A percentile compares a stretch with the other conserved stretches of the same genome.
Evolutionary conservation across 2,888 invertebrate species (phyloP).

Genomic region (Nemotelus pantherinus): DNA sequence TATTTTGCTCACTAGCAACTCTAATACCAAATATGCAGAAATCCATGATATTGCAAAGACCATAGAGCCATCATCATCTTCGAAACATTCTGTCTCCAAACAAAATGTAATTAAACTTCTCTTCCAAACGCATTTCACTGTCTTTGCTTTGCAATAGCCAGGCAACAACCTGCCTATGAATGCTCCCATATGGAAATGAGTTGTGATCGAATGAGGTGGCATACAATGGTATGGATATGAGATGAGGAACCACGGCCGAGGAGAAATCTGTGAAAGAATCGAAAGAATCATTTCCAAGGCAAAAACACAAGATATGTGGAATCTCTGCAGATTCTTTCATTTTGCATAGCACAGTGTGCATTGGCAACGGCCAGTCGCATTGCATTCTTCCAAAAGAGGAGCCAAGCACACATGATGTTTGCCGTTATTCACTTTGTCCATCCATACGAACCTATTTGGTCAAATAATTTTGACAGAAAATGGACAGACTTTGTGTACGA

Average conservation of each 20-base stretch:
- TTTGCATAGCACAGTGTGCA: background rate
- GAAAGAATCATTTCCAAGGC: slow-evolving; percentile 21
- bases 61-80: slow-evolving; percentile 17
- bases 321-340: background rate
- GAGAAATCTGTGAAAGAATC: slow-evolving; percentile 5
- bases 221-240: background rate
- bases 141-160: background rate
- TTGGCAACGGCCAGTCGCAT: background rate
- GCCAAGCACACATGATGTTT: background rate
- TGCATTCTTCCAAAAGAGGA: slow-evolving; percentile 5
- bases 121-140: slow-evolving; percentile 14
- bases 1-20: too few species aligned
- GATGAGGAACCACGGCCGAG: background rate
- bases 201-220: background rate
- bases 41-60: background rate
- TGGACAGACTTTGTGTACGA: slow-evolving; percentile 18
- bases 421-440: slow-evolving; percentile 42
- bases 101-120: slow-evolving; percentile 26
- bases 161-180: background rate
- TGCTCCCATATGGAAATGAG: slow-evolving; percentile 19
- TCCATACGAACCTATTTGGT: slow-evolving; percentile 39
- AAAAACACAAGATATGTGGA: slow-evolving; percentile 17
- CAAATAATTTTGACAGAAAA: slow-evolving; percentile 43
- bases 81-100: background rate
- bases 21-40: slow-evolving; percentile 7